phyloP scores from a whole-genome alignment of 1,140 invertebrate species.

The Octopus bimaculoides region DNA sequence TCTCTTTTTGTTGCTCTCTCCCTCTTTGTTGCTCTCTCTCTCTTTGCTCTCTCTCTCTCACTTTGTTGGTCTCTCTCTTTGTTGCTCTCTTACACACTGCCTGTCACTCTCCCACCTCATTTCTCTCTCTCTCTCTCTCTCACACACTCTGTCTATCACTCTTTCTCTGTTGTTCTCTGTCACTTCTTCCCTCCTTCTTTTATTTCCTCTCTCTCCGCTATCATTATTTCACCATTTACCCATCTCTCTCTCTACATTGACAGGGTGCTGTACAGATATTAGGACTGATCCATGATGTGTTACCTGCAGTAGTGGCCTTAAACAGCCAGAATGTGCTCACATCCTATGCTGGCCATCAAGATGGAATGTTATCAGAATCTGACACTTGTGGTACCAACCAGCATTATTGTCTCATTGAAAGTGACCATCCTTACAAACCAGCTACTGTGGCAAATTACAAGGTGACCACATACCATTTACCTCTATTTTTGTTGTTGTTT shows the following conservation, averaged over 20 bases:
- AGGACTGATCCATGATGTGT: slow-evolving; percentile 82
- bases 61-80: too few species aligned
- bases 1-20: too few species aligned
- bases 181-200: not conserved
- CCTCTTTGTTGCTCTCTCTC: too few species aligned
- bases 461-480: slow-evolving; percentile 53
- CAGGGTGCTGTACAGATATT: slow-evolving; percentile 86
- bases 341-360: not conserved
- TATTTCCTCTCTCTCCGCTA: too few species aligned
- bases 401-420: slow-evolving; percentile 90
- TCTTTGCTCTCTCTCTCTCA: too few species aligned
- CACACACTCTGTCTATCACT: not conserved
- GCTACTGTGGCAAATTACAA: slow-evolving; percentile 82
- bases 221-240: too few species aligned
- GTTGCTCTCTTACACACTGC: too few species aligned
- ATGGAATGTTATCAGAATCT: too few species aligned
- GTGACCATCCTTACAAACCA: slow-evolving; percentile 94
- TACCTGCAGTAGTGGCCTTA: slow-evolving; percentile 84
- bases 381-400: slow-evolving; percentile 61
- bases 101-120: too few species aligned
- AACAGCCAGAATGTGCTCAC: slow-evolving; percentile 63
- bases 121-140: too few species aligned
- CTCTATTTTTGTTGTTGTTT: too few species aligned
- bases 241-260: slow-evolving; percentile 14
- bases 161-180: not conserved